These are phyloP conservation scores for Microcebus jonahi DNA, from an alignment of 2,113 vertebrate species.

Conservation along the genomic window DNA sequence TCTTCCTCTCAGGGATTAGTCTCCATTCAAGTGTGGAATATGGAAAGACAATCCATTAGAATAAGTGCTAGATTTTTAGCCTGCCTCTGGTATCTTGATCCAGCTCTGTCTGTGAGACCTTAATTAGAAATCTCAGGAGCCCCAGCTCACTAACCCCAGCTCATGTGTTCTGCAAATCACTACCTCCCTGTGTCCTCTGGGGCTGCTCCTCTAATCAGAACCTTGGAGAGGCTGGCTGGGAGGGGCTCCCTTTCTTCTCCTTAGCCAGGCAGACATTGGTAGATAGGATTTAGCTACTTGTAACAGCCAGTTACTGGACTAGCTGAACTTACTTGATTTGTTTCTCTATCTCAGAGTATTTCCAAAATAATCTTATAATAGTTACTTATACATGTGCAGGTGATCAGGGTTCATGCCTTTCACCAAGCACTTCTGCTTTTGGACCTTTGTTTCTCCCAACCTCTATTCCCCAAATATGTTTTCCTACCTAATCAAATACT, in stretches of 20 bases:
- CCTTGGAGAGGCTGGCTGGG: not conserved
- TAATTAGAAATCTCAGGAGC: not conserved
- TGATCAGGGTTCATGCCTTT: not conserved
- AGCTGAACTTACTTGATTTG: slow-evolving; percentile 8
- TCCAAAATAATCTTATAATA: not conserved
- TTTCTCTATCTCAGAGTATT: not conserved
- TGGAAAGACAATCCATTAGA: not conserved
- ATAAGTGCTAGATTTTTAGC: not conserved
- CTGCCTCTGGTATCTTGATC: not conserved
- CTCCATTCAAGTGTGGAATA: not conserved
- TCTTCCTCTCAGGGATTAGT: not conserved
- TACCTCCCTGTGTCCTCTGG: not conserved
- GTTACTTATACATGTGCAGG: not conserved
- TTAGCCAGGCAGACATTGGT: not conserved
- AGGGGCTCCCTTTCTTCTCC: not conserved
- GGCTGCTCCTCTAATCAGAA: not conserved
- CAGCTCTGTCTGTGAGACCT: not conserved
- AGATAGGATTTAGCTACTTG: not conserved
- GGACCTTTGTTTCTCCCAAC: not conserved
- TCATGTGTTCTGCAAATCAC: not conserved
- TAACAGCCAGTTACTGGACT: not conserved
- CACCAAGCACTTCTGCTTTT: not conserved
- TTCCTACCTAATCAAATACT: not conserved
- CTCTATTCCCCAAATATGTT: not conserved
- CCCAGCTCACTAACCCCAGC: not conserved